Conservation (phyloP, 2,113 vertebrate species). For the Corythaeola cristata region DNA sequence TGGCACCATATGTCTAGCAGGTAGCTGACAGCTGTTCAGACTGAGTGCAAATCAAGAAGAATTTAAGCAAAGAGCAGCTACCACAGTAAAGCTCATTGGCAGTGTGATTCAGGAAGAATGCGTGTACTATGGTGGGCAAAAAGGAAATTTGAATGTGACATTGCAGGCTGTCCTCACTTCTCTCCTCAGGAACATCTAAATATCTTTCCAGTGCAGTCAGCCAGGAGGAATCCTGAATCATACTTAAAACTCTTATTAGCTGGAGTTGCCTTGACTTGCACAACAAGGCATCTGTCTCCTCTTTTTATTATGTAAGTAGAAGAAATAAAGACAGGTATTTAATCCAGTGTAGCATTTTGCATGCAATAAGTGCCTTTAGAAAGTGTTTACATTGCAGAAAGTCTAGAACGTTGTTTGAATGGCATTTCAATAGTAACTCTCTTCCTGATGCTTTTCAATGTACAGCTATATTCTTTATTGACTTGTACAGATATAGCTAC, state of each 20-base stretch:
- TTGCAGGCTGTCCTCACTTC: neutral
- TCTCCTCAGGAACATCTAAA: neutral
- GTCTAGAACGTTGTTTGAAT: neutral
- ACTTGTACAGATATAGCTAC: neutral
- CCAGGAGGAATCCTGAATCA: neutral
- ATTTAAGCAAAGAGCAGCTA: slow-evolving; percentile 44
- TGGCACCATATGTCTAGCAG: slow-evolving; percentile 60
- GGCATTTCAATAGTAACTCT: neutral
- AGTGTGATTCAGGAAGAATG: neutral
- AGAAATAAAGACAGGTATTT: neutral
- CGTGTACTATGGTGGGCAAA: neutral
- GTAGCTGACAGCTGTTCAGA: slow-evolving; percentile 55
- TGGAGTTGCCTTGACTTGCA: slow-evolving; percentile 9
- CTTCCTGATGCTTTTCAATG: neutral
- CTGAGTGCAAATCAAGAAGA: slow-evolving; percentile 42
- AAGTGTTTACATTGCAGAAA: neutral
- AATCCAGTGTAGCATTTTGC: neutral
- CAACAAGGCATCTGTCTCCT: neutral
- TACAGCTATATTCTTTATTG: neutral
- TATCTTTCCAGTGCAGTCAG: neutral
- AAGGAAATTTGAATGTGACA: neutral
- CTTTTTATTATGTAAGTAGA: neutral
- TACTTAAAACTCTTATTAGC: neutral
- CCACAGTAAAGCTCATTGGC: slow-evolving; percentile 1
- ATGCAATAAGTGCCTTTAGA: neutral